Percentiles rank a stretch among this genome's conserved stretches.
These are phyloP conservation scores for Drosophila lowei DNA, from an alignment of 1,140 invertebrate genomes.

Conservation along the genomic window DNA sequence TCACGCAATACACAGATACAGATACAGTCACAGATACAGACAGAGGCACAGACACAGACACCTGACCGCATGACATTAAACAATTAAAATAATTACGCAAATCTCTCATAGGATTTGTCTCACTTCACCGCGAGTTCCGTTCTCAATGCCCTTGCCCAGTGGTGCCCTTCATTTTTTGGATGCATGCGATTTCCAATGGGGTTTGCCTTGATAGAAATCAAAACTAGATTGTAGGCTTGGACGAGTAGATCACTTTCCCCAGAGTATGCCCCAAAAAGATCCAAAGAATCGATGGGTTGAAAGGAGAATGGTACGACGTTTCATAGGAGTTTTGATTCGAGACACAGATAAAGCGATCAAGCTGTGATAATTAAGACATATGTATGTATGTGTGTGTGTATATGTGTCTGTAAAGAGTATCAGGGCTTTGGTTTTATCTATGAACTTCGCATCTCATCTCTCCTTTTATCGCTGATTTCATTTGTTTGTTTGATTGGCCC, in stretches of 20 bases:
- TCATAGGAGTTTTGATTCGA: too few relatives aligned
- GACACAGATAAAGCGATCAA: too few relatives aligned
- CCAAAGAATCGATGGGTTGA: too few relatives aligned
- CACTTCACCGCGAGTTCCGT: slow-evolving; percentile 42
- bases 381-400: too few relatives aligned
- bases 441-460: not conserved
- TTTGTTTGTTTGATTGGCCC: slow-evolving; percentile 46
- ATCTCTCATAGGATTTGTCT: slow-evolving; percentile 72
- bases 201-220: too few relatives aligned
- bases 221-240: too few relatives aligned
- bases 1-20: slow-evolving; percentile 17
- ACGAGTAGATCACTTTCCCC: too few relatives aligned
- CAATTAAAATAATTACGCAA: slow-evolving; percentile 82
- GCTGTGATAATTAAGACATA: too few relatives aligned
- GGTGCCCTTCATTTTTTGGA: not conserved
- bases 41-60: slow-evolving; percentile 18
- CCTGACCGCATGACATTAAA: slow-evolving; percentile 81
- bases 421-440: not conserved
- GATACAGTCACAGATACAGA: slow-evolving; percentile 33
- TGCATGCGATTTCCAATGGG: too few relatives aligned
- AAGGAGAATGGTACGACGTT: too few relatives aligned
- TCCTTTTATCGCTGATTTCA: slow-evolving; percentile 22
- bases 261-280: too few relatives aligned
- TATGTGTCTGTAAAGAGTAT: not conserved
- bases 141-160: not conserved